These are phyloP conservation scores for Burhinus oedicnemus DNA, from an alignment of 2,113 vertebrate species.

Conservation along the genomic window DNA sequence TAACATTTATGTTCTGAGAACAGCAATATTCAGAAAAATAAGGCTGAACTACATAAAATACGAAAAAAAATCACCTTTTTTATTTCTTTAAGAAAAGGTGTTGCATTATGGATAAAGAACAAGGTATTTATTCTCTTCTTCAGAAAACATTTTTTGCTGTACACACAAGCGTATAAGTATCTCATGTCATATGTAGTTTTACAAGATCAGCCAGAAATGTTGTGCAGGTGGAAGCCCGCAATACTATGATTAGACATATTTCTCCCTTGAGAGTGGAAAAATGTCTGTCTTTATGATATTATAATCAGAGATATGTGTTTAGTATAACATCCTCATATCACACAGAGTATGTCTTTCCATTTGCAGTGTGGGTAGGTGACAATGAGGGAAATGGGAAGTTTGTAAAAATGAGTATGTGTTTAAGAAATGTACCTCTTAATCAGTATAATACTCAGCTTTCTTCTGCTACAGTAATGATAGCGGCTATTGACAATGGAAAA, in stretches of 20 bases:
- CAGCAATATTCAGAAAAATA: not conserved
- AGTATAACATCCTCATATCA: not conserved
- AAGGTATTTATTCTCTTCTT: not conserved
- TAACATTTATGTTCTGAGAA: not conserved
- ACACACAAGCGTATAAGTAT: not conserved
- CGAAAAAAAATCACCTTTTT: fast-evolving
- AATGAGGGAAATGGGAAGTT: not conserved
- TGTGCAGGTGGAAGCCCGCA: not conserved
- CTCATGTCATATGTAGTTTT: not conserved
- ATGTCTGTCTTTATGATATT: not conserved
- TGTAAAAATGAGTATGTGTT: not conserved
- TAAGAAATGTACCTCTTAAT: not conserved
- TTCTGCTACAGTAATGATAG: not conserved
- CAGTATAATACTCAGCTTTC: not conserved
- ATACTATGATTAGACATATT: not conserved
- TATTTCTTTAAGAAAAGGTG: not conserved
- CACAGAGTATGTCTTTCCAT: not conserved
- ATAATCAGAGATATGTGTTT: not conserved
- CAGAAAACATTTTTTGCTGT: not conserved
- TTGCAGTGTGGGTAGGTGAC: not conserved
- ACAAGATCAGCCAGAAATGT: not conserved
- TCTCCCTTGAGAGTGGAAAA: not conserved
- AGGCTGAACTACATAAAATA: not conserved
- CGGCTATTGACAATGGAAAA: not conserved
- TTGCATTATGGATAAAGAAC: not conserved